Base-by-base conservation (phyloP, 2,797 vertebrate genomes). In the Mormyrus proboscirostris region DNA sequence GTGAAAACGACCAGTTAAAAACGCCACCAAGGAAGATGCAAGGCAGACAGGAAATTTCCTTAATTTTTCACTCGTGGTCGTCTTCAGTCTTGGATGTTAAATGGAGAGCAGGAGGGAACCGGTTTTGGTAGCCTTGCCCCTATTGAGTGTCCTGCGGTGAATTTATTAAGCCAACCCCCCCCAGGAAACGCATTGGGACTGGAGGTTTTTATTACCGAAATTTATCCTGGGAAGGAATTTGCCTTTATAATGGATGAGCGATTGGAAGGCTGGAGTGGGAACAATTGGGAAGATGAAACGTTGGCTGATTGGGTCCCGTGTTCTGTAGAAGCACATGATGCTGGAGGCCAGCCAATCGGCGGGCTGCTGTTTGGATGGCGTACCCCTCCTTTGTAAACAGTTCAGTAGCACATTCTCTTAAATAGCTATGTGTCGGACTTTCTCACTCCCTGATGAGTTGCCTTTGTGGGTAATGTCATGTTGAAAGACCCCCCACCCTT, bases 381-480 rank as follows among this genome's bases (percentile, higher is more conserved):
- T 73, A 16, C 65, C 12, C 79, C 79, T 3, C 79, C 41, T 22
- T 49, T 49, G 16, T 73, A 33, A 73, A 73, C 65, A 38, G 29
- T 14, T 33, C 29, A 73, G 65, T 73, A 29, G 65, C 29, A 38
- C 65, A 29, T 73, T 73, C 29, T 38, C 29, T 38, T 16, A 73
- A 38, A 38, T 73, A 14, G 65, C 65, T 73, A 44, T 3, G 38
- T 19, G 33, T 79, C 38, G 73, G 73, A 44, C 41, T 1, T 47
- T 90, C 29, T 90, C 86, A 85, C 47, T 25, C 69, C n/a, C 57
- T 47, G 93, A 91, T 95, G 94, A 95, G 94, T 94, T 53, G 91
- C 88, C 33, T 95, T 95, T 95, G 94, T 95, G 88, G 82, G 88
- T 49, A 33, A 55, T 41, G 29, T 50, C 55, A n/a, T 89, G 57